Evolutionary conservation across 64 coral and sea anemone species (phyloP).

Genomic region (Astreopora myriophthalma): DNA sequence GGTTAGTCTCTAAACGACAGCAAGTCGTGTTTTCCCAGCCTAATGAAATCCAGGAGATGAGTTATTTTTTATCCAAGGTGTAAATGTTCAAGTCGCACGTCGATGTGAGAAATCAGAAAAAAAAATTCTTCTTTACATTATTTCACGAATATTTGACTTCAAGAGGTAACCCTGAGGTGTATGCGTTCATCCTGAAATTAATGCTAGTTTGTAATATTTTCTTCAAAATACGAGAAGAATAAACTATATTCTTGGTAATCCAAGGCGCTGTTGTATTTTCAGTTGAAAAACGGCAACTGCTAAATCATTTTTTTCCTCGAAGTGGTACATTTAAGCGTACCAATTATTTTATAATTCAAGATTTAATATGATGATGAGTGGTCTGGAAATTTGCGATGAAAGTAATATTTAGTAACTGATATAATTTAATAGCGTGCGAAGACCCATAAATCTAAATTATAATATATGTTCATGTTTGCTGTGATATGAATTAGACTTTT

Average conservation of each 20-base stretch:
- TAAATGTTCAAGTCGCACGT: background rate
- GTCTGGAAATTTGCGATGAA: background rate
- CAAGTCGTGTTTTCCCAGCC: conserved; percentile 42
- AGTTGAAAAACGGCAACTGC: background rate
- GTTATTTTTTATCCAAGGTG: conserved; percentile 1
- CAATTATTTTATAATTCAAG: background rate
- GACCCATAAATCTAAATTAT: background rate
- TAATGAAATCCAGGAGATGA: background rate
- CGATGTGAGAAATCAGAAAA: background rate
- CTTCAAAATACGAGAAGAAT: background rate
- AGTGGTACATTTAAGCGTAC: background rate
- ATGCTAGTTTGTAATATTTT: conserved; percentile 6
- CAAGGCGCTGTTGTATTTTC: background rate
- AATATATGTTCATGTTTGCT: conserved; percentile 2
- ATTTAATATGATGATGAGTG: background rate
- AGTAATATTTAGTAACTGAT: background rate
- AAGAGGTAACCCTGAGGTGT: background rate
- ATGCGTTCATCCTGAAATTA: background rate
- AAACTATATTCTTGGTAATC: conserved; percentile 7
- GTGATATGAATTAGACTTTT: background rate
- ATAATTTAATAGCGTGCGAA: background rate
- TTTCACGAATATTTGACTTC: background rate
- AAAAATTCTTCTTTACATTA: background rate
- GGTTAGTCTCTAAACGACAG: background rate
- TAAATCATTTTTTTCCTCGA: background rate